phyloP scores from a whole-genome alignment of 2,113 vertebrate species.

The Desmodus rotundus region DNA sequence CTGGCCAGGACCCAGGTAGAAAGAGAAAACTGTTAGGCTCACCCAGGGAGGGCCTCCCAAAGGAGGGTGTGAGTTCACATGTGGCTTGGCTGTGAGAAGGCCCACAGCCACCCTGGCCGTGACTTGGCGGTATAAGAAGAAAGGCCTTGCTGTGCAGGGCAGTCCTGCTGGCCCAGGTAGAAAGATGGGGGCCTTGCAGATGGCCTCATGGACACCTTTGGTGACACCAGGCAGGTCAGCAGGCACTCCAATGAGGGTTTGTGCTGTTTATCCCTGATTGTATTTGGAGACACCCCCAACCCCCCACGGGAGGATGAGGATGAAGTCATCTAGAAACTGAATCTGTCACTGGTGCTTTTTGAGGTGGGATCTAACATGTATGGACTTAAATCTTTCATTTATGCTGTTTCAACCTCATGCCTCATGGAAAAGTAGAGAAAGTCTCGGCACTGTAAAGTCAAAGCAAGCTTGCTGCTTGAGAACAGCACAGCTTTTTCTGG shows the following conservation, averaged over 20 bases:
- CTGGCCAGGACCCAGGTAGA: neutral
- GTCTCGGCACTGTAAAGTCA: neutral
- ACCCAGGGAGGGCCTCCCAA: neutral
- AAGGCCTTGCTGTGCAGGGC: neutral
- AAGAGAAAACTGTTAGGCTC: neutral
- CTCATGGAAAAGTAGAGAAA: neutral
- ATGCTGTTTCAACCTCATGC: neutral
- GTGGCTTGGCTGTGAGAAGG: neutral
- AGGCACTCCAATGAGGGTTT: fast-evolving
- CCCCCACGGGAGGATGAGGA: neutral
- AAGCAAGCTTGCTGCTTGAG: neutral
- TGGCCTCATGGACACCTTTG: neutral
- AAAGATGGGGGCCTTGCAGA: neutral
- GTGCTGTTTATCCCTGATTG: neutral
- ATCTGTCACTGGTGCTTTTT: neutral
- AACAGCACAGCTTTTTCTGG: neutral
- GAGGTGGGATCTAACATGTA: neutral
- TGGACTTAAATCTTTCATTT: no score
- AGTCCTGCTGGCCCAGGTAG: neutral
- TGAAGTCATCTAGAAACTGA: neutral
- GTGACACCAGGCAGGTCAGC: fast-evolving
- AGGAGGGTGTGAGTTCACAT: neutral
- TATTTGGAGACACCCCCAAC: neutral
- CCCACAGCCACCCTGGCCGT: neutral
- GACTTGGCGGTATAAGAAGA: neutral